A percentile compares a stretch with the other conserved stretches of the same genome.
Conservation (phyloP, 2,113 vertebrate species). For the Eupsittula cactorum region DNA sequence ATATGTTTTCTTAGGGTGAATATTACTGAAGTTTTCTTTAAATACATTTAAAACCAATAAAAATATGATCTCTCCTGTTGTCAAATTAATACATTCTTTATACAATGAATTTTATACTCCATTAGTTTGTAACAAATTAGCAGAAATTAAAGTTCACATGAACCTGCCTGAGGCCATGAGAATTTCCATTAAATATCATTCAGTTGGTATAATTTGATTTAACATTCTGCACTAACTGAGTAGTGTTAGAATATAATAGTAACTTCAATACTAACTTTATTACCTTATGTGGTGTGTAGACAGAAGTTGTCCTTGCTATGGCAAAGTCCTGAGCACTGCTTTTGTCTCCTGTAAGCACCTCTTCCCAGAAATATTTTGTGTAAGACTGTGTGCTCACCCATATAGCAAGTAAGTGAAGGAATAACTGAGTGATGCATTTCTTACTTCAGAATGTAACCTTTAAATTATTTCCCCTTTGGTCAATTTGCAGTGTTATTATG, state of each 20-base stretch:
- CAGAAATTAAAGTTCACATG: neutral
- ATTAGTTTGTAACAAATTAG: neutral
- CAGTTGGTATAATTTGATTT: neutral
- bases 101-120: neutral
- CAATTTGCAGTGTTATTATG: neutral
- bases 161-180: neutral
- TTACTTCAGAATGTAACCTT: neutral
- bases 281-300: neutral
- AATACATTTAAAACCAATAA: neutral
- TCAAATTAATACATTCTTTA: neutral
- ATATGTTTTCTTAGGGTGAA: neutral
- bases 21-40: neutral
- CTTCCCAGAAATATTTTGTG: neutral
- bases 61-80: neutral
- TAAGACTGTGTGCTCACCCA: neutral
- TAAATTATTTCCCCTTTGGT: neutral
- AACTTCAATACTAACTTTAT: neutral
- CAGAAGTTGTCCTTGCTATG: neutral
- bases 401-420: neutral
- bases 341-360: neutral
- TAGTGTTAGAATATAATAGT: neutral
- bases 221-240: neutral
- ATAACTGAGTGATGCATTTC: rapidly evolving
- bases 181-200: neutral
- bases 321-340: neutral